A percentile compares a stretch with the other conserved stretches of the same genome.
Conservation (phyloP, 92 coral and sea anemone species). For the Nematostella vectensis region DNA sequence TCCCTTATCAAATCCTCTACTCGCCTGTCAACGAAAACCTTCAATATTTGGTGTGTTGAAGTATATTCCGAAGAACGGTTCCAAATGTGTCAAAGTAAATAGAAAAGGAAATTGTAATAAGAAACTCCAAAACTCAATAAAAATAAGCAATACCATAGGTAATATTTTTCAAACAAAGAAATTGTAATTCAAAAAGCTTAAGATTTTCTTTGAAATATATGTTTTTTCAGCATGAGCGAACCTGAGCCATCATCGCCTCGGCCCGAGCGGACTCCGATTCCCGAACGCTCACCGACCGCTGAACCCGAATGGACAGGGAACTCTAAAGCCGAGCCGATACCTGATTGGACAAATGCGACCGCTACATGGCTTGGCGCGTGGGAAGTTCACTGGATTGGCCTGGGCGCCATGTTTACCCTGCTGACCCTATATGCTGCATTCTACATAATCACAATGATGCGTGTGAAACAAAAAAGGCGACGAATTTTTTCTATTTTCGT, state of each 20-base stretch:
- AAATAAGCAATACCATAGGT: no score
- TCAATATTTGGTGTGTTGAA: no score
- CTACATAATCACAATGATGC: conserved; percentile 22
- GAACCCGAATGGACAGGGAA: conserved; percentile 14
- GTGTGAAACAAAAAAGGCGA: conserved; percentile 23
- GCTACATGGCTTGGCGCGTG: conserved; percentile 71
- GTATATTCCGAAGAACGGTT: no score
- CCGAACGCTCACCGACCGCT: conserved; percentile 3
- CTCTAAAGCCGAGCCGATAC: conserved; percentile 53
- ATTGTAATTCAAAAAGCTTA: no score
- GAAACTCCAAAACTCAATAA: no score
- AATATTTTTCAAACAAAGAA: no score
- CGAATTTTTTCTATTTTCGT: conserved; percentile 42
- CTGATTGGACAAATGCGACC: conserved; percentile 60
- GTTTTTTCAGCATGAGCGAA: neutral
- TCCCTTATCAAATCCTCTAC: no score
- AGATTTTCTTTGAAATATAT: no score
- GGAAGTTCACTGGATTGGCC: conserved; percentile 69
- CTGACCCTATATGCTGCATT: conserved; percentile 48
- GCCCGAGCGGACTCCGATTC: conserved; percentile 1
- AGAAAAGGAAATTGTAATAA: no score
- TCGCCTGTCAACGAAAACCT: no score
- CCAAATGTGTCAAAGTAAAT: no score
- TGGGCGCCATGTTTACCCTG: conserved; percentile 47
- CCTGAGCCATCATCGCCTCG: neutral